Conservation (phyloP, 2,888 invertebrate genomes). For the Timandra comae region DNA sequence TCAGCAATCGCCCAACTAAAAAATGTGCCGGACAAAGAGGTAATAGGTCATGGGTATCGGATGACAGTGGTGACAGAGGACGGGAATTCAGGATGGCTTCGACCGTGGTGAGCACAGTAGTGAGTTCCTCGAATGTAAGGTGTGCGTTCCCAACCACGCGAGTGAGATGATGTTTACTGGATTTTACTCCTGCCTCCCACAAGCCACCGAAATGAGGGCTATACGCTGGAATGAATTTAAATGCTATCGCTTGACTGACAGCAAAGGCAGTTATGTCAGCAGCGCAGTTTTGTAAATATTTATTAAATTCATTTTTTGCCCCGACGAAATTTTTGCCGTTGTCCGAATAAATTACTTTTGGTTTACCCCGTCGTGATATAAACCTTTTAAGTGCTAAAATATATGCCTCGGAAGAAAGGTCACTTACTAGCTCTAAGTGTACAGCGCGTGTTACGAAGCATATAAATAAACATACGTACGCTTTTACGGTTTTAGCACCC, state of each 20-base stretch:
- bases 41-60: constrained; percentile 19
- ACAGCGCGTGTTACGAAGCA: constrained; percentile 13
- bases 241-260: constrained; percentile 9
- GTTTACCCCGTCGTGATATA: constrained; percentile 20
- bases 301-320: constrained; percentile 15
- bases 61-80: constrained; percentile 18
- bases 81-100: constrained; percentile 25
- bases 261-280: constrained; percentile 1
- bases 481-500: constrained; percentile 15
- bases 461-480: constrained; percentile 17
- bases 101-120: constrained; percentile 19
- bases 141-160: constrained; percentile 4
- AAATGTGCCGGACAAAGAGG: constrained; percentile 35
- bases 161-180: constrained; percentile 1
- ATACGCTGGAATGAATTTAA: constrained; percentile 11
- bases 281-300: constrained; percentile 1
- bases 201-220: constrained; percentile 11
- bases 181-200: constrained; percentile 7
- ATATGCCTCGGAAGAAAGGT: constrained; percentile 17
- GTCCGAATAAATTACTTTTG: constrained; percentile 16
- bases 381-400: constrained; percentile 19
- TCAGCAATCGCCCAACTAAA: constrained; percentile 19
- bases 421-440: constrained; percentile 19
- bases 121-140: constrained; percentile 17
- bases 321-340: constrained; percentile 21